Percentiles rank a stretch among this genome's conserved stretches.
phyloP scores from a whole-genome alignment of 1,140 invertebrate species.

The Zaprionus camerounensis region DNA sequence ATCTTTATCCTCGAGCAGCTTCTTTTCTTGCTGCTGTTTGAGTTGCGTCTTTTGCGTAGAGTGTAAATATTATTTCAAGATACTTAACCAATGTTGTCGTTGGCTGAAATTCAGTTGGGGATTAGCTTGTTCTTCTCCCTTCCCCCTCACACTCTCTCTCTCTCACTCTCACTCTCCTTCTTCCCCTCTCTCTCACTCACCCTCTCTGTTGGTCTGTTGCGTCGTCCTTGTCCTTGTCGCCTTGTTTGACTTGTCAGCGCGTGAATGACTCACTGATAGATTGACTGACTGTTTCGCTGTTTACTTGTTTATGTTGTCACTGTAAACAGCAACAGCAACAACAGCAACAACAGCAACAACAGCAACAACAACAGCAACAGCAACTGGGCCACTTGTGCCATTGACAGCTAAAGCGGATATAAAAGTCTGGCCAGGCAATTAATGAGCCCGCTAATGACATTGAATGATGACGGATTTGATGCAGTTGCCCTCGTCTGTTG shows the following conservation, averaged over 20 bases:
- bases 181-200: background rate
- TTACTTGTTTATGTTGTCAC: conserved; percentile 64
- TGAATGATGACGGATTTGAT: conserved; percentile 53
- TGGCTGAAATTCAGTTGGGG: conserved; percentile 54
- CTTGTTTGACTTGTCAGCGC: conserved; percentile 72
- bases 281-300: conserved; percentile 46
- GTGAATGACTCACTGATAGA: conserved; percentile 73
- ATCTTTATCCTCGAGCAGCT: background rate
- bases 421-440: conserved; percentile 74
- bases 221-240: conserved; percentile 67
- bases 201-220: background rate
- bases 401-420: conserved; percentile 59
- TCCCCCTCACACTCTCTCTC: too few relatives aligned
- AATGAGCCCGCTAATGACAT: conserved; percentile 72
- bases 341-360: background rate
- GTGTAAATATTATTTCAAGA: conserved; percentile 81
- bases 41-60: conserved; percentile 72
- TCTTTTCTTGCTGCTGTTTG: conserved; percentile 58
- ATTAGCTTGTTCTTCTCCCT: conserved; percentile 56
- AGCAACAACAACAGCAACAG: conserved; percentile 3
- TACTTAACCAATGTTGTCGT: conserved; percentile 72
- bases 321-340: conserved; percentile 32
- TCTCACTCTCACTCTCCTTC: background rate
- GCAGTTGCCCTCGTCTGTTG: conserved; percentile 33
- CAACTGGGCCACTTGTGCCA: conserved; percentile 39